A percentile compares a stretch with the other conserved stretches of the same genome.
Evolutionary conservation across 2,888 invertebrate species (phyloP).

Genomic region (Polyommatus iphigenia): DNA sequence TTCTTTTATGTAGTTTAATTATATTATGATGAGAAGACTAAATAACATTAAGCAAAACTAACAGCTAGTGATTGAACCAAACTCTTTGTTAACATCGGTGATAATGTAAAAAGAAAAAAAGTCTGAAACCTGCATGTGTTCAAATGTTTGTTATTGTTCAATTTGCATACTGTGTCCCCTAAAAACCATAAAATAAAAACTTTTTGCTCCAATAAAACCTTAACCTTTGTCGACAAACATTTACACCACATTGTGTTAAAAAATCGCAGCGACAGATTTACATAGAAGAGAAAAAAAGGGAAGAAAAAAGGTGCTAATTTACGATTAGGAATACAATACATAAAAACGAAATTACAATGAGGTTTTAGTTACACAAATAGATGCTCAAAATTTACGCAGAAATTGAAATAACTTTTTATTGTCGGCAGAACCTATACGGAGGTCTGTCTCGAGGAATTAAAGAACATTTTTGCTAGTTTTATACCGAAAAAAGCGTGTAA

Average conservation of each 20-base stretch:
- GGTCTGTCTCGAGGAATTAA: no score
- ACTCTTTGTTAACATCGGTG: background rate
- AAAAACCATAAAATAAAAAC: constrained; percentile 12
- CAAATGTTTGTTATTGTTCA: constrained; percentile 1
- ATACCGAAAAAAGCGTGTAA: no score
- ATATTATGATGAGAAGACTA: no score
- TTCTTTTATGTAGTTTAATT: no score
- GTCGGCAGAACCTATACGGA: background rate
- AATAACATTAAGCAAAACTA: background rate
- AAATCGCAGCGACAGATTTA: constrained; percentile 22
- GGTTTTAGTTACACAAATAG: background rate
- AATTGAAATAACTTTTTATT: background rate
- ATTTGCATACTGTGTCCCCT: constrained; percentile 22
- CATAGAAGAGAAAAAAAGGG: background rate
- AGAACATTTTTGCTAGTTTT: no score
- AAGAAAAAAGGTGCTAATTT: constrained; percentile 24
- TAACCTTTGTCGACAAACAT: background rate
- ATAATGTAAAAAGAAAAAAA: background rate
- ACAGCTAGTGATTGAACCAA: background rate
- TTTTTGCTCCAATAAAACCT: constrained; percentile 26
- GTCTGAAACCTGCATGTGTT: constrained; percentile 24
- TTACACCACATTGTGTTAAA: constrained; percentile 23
- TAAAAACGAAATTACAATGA: constrained; percentile 9
- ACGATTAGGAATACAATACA: constrained; percentile 23
- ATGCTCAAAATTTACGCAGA: background rate